Base-by-base conservation (phyloP, 2,797 vertebrate genomes). In the Iguana delicatissima region DNA sequence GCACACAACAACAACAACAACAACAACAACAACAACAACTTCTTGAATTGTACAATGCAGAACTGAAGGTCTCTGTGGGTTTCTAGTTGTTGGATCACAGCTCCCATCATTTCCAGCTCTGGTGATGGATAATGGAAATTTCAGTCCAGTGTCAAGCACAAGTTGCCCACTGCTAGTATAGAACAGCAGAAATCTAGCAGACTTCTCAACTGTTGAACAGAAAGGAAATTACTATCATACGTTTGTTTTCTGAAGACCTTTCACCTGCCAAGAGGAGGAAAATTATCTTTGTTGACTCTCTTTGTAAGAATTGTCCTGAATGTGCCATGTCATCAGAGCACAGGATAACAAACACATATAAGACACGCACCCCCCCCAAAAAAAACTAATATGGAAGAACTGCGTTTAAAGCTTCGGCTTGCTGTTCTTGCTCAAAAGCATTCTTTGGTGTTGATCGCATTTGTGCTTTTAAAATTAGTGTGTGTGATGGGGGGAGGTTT, bases 401-500 rank as follows among this genome's bases (percentile, higher is more conserved):
- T 85, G 55, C 57, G 81, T 89, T 93, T 85, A 91, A 89, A 89
- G 80, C 59, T 85, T 85, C 85, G 82, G 67, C 91, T 94, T 93
- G 92, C 85, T 92, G 73, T 92, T 92, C 91, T 80, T 91, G 85
- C 85, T 92, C 92, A 92, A 95, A 94, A 94, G 90, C 93, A 95
- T 85, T 96, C 91, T 80, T 90, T 92, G 12, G 22, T 91, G 93
- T 94, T 95, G 93, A 87, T 93, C 87, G 29, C 94, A 52, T 84
- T 95, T 94, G 87, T 95, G 88, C 91, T 96, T 93, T 92, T 80
- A 95, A 93, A 89, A 20, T 84, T 64, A 42, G 35, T 59, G n/a
- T 32, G 69, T 7, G 82, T 26, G 76, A 83, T 81, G 91, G 67
- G 67, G 82, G 93, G 32, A 2, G 20, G 29, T 32, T 62, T 22